phyloP scores from a whole-genome alignment of 2,797 vertebrate genomes.

The Todus mexicanus region DNA sequence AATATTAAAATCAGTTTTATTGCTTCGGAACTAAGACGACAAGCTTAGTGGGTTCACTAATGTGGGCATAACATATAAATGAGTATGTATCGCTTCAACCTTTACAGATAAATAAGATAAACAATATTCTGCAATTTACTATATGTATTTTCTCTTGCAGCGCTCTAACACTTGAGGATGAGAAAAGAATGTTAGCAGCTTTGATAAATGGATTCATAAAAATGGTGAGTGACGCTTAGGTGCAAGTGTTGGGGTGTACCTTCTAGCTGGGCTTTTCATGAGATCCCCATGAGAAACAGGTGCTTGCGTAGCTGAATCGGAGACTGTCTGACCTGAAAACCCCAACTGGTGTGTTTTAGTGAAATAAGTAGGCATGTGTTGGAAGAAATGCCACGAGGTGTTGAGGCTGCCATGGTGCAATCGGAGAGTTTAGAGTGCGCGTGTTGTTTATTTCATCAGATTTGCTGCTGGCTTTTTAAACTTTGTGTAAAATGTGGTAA shows the following conservation, averaged over 20 bases:
- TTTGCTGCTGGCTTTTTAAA: background rate
- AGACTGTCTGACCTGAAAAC: background rate
- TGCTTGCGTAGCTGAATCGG: background rate
- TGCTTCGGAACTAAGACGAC: background rate
- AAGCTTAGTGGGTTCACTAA: background rate
- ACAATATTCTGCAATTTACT: background rate
- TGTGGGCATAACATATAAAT: background rate
- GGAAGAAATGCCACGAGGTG: background rate
- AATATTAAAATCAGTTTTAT: background rate
- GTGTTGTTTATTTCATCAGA: background rate
- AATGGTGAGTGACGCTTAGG: slow-evolving; percentile 81
- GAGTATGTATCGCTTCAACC: background rate
- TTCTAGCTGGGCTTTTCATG: background rate
- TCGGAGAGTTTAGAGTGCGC: background rate
- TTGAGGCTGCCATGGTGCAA: background rate
- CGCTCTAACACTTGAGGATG: slow-evolving; percentile 93
- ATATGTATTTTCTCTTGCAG: slow-evolving; percentile 70
- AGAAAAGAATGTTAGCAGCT: slow-evolving; percentile 86
- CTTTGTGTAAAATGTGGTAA: background rate
- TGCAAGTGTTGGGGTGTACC: background rate
- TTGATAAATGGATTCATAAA: slow-evolving; percentile 95
- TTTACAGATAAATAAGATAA: background rate
- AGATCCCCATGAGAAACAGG: background rate
- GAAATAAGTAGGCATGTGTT: background rate
- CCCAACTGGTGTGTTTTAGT: background rate